phyloP scores from a whole-genome alignment of 2,797 vertebrate species.

The Ateles fusciceps region DNA sequence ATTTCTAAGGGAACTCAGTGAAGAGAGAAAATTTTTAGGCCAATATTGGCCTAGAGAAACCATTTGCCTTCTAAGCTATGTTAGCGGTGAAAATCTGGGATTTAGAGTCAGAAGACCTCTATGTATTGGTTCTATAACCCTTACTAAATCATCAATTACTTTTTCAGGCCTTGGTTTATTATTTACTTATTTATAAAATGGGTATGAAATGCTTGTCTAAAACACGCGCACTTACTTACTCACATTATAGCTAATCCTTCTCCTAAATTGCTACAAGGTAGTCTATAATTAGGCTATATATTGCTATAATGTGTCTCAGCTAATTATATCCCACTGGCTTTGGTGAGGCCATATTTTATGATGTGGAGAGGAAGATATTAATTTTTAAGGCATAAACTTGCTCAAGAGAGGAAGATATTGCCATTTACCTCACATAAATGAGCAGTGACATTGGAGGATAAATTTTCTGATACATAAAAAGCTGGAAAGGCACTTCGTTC shows the following conservation, averaged over 20 bases:
- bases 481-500: not conserved
- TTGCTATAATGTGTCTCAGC: not conserved
- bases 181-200: not conserved
- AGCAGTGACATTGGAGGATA: not conserved
- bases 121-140: not conserved
- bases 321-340: not conserved
- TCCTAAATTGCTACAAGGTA: not conserved
- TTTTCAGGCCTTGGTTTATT: not conserved
- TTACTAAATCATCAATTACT: not conserved
- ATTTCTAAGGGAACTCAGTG: not conserved
- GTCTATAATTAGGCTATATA: not conserved
- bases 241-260: not conserved
- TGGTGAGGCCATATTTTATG: not conserved
- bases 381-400: not conserved
- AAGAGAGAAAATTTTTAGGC: not conserved
- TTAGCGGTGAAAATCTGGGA: not conserved
- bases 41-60: rapidly evolving
- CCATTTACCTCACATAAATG: not conserved
- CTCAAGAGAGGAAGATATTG: not conserved
- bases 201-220: not conserved
- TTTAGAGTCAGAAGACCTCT: not conserved
- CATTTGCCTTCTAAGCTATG: not conserved
- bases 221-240: not conserved
- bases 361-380: not conserved
- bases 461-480: not conserved